These are phyloP conservation scores for Ochotona princeps DNA, from an alignment of 2,113 vertebrate genomes.

Conservation along the genomic window DNA sequence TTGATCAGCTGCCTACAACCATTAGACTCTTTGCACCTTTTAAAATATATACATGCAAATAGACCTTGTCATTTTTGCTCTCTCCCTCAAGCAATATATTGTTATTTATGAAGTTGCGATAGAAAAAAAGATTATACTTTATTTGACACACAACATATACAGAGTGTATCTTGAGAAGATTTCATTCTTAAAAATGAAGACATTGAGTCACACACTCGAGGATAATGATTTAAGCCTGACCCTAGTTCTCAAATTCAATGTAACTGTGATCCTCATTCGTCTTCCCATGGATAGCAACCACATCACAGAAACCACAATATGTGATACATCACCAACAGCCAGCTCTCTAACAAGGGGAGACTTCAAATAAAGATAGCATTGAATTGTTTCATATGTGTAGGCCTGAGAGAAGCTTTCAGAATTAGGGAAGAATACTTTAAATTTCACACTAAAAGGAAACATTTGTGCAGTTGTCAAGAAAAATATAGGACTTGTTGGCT, in stretches of 20 bases:
- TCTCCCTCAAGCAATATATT: conserved; percentile 44
- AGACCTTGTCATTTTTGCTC: conserved; percentile 55
- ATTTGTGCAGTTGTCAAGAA: conserved; percentile 48
- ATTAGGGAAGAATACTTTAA: conserved; percentile 42
- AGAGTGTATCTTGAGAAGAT: conserved; percentile 56
- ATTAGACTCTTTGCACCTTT: conserved; percentile 69
- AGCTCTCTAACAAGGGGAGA: conserved; percentile 50
- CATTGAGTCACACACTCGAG: conserved; percentile 46
- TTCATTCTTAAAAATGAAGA: conserved; percentile 62
- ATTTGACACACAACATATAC: conserved; percentile 43
- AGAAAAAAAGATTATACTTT: conserved; percentile 56
- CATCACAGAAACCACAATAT: conserved; percentile 61
- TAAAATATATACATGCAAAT: conserved; percentile 59
- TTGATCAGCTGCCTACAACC: conserved; percentile 80
- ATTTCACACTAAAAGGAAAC: conserved; percentile 50
- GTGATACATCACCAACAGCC: conserved; percentile 47
- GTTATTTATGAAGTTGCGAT: conserved; percentile 64
- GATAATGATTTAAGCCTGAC: conserved; percentile 41
- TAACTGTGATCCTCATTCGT: conserved; percentile 51
- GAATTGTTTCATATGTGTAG: conserved; percentile 41
- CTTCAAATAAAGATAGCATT: conserved; percentile 25
- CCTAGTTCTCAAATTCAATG: conserved; percentile 30
- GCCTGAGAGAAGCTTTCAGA: conserved; percentile 41
- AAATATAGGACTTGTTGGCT: not conserved
- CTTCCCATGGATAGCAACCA: conserved; percentile 47